Evolutionary conservation across 1,140 invertebrate genomes (phyloP), one percentile per base, ranked within the genome.

Genomic region (Elysia chlorotica): DNA sequence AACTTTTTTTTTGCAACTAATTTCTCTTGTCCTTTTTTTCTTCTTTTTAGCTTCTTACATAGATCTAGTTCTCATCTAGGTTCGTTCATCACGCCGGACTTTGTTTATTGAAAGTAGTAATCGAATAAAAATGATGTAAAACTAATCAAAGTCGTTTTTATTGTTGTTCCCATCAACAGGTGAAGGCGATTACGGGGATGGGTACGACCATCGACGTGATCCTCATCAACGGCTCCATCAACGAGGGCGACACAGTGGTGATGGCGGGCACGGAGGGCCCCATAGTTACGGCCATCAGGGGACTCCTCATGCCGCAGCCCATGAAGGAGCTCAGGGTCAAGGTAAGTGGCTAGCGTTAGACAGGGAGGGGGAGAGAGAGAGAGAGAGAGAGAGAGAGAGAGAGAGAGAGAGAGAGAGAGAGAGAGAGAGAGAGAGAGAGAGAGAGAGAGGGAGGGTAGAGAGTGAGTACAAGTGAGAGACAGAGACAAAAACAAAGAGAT

Each of bases 151-250:
- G n/a, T n/a, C n/a, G n/a, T n/a, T n/a, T n/a, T n/a, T n/a, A n/a
- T n/a, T n/a, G n/a, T n/a, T n/a, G n/a, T n/a, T n/a, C n/a, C n/a
- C n/a, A n/a, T n/a, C n/a, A n/a, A n/a, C 73, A 87, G 88, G 97
- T 99, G 3, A 99, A 99, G 91, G 96, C 97, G 0, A 93, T 99
- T 80, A 92, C 95, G 41, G 98, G 98, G 59, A 89, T 99, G 71
- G 98, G 98, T 31, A 99, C 97, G 69, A 99, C 98, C 4, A 97
- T 99, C 82, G 98, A 99, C 90, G 94, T 97, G 37, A 99, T 99
- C 87, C 90, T 99, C 65, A 95, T 99, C 41, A 99, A 99, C 89
- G 98, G 98, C 21, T 93, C 91, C 23, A 88, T 99, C 33, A 90
- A 90, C 56, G 96, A 98, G 88, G 96, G 96, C 30, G 96, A 99